Conservation (phyloP, 2,113 vertebrate species). For the Gasterosteus aculeatus region DNA sequence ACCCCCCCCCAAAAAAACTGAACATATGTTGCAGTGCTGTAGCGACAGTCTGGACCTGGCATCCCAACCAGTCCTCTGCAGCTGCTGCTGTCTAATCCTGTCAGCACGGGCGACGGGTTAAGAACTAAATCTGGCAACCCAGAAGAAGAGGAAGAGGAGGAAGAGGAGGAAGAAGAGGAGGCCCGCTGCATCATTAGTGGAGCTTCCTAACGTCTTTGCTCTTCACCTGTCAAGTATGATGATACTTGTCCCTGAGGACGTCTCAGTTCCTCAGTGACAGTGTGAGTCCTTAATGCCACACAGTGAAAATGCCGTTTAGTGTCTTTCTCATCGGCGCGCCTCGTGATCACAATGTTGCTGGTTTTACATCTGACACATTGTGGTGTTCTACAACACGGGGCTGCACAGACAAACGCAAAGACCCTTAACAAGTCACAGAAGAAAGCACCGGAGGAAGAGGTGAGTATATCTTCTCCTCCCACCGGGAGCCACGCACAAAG, state of each 20-base stretch:
- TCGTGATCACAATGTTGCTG: background rate
- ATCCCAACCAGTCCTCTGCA: slow-evolving; percentile 17
- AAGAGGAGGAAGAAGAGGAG: background rate
- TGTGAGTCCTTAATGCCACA: background rate
- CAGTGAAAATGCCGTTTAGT: background rate
- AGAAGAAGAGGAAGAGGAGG: background rate
- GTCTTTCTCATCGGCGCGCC: background rate
- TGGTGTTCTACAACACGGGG: background rate
- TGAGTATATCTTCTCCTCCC: background rate
- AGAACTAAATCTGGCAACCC: slow-evolving; percentile 34
- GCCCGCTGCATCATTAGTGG: slow-evolving; percentile 6
- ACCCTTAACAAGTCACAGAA: background rate
- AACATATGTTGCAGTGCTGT: background rate
- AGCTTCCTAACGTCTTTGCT: background rate
- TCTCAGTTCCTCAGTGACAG: background rate
- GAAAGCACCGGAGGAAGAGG: background rate
- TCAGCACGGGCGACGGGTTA: slow-evolving; percentile 4
- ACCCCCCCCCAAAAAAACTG: slow-evolving; percentile 16
- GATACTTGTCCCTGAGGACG: background rate
- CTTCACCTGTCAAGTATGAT: background rate
- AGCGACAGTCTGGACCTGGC: slow-evolving; percentile 6
- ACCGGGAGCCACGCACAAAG: no score
- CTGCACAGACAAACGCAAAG: background rate
- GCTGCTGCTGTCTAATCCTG: slow-evolving; percentile 29
- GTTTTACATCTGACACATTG: background rate